These are phyloP conservation scores for Allobates femoralis DNA, from an alignment of 2,797 vertebrate genomes.

Conservation along the genomic window DNA sequence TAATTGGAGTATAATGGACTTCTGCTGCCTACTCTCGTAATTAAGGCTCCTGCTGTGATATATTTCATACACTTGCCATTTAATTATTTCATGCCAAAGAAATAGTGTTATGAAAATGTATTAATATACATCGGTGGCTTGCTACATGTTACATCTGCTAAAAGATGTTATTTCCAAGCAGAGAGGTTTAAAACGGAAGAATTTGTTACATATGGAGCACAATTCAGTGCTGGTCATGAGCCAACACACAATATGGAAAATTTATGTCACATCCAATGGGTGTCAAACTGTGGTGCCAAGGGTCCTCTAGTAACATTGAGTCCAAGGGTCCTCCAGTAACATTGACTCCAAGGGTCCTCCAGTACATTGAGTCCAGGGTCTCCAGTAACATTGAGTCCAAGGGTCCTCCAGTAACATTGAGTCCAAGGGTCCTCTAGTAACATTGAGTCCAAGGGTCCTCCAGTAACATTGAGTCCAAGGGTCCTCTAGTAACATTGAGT, in stretches of 20 bases:
- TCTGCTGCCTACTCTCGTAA: slow-evolving; percentile 26
- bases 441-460: no score
- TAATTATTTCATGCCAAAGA: background rate
- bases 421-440: no score
- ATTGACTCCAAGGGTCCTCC: no score
- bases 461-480: no score
- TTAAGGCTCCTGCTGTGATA: slow-evolving; percentile 44
- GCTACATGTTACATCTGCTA: background rate
- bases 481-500: no score
- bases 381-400: no score
- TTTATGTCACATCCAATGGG: background rate
- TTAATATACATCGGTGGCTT: background rate
- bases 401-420: no score
- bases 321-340: no score
- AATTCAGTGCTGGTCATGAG: background rate
- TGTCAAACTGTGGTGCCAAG: no score
- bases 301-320: no score
- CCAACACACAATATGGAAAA: background rate
- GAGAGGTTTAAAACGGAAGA: background rate
- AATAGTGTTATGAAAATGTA: background rate
- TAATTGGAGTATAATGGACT: slow-evolving; percentile 46
- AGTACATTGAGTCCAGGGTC: no score
- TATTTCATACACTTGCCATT: slow-evolving; percentile 14
- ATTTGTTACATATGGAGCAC: background rate
- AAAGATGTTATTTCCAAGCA: background rate